Evolutionary conservation across 30 jellyfish, hydroid and myxozoan genomes (phyloP), one percentile per base, ranked within the genome.

Genomic region (Aurelia coerulea): DNA sequence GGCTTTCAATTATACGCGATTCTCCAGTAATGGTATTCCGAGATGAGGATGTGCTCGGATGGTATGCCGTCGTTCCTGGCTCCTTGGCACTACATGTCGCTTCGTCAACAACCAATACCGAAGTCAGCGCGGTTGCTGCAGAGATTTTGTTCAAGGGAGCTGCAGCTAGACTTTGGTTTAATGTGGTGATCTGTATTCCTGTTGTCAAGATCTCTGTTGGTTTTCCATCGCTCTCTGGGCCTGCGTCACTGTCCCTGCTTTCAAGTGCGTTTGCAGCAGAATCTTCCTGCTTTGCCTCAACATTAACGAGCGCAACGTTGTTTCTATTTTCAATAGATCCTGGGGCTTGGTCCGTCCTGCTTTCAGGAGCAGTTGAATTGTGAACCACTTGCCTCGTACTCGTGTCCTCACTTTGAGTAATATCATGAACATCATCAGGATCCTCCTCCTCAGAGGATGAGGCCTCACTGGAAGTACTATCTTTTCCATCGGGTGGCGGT

Each of bases 401-500:
- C 8, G 3, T 39, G 33, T 31, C 53, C 56, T 50, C 85, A n/a
- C 11, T 50, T 11, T 9, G 23, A 11, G 34, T 1, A 13, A 5
- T 56, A 16, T 18, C 69, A 19, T 33, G 59, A 41, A 15, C 46
- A 52, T 67, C 46, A 49, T 52, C 79, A 9, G 14, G 14, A 9
- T 41, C 72, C 19, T 67, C 88, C 41, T 0, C 39, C 7, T 4
- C 56, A 7, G 52, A 4, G 56, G 56, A 42, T 2, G 76, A 23
- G 15, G 39, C 69, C 19, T 81, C 91, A 19, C 66, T 33, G 1
- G 81, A 46, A 29, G 73, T 68, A 53, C 84, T 81, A 12, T 81
- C 91, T 71, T 66, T 68, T 49, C 84, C 84, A 18, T 81, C 91
- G 6, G 91, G 91, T 11, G 91, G 91, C 33, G 91, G 91, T 3